Evolutionary conservation across 2,113 vertebrate species (phyloP).

Genomic region (Ploceus nigricollis): DNA sequence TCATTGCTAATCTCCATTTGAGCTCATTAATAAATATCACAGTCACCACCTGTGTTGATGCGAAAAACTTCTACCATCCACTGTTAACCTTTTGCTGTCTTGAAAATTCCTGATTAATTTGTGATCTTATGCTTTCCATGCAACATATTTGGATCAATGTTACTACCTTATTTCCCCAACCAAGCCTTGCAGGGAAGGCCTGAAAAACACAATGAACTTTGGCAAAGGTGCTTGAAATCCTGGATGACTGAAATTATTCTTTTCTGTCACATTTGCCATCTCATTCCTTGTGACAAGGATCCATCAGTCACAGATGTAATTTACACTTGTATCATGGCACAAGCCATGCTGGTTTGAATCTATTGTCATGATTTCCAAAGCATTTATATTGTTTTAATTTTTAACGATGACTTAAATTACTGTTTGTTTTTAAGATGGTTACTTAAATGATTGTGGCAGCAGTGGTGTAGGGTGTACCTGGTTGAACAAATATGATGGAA

Average conservation of each 20-base stretch:
- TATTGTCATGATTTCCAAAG: not conserved
- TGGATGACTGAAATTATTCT: not conserved
- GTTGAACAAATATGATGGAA: not conserved
- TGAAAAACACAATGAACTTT: not conserved
- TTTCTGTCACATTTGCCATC: not conserved
- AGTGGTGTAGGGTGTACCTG: not conserved
- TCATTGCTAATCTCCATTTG: not conserved
- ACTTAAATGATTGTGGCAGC: not conserved
- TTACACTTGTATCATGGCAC: not conserved
- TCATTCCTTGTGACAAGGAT: not conserved
- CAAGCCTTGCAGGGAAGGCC: not conserved
- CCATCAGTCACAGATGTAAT: not conserved
- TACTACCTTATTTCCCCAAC: not conserved
- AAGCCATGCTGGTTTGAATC: not conserved
- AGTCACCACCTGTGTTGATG: not conserved
- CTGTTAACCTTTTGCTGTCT: not conserved
- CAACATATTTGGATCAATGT: not conserved
- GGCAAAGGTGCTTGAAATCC: not conserved
- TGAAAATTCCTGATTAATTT: not conserved
- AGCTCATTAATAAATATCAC: conserved; percentile 15
- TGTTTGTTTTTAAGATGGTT: not conserved
- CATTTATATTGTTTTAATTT: not conserved
- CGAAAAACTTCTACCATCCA: not conserved
- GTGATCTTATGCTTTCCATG: not conserved
- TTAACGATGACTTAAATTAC: not conserved